Base-by-base conservation (phyloP, 2,888 invertebrate species). In the Dioctria rufipes region DNA sequence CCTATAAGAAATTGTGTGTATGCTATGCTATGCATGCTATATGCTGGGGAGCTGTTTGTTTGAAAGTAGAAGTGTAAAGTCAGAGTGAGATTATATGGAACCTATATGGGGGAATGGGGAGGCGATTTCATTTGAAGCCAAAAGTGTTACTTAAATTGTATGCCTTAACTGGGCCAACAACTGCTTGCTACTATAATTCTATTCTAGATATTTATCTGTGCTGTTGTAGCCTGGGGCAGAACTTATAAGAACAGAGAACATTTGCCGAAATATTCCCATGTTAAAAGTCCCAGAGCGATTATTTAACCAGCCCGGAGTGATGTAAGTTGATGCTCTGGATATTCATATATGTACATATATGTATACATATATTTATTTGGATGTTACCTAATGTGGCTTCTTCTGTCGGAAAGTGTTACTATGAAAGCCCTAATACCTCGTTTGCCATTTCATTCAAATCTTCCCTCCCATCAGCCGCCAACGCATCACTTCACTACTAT, bases 361-460 rank as follows among this genome's bases (percentile, higher is more conserved):
- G 2, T 25, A 25, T 60, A 5, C 4, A 61, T 61, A n/a, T n/a
- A n/a, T n/a, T n/a, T n/a, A n/a, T 13, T 25, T 2, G 25, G 11
- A 61, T 39, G 61, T 39, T 61, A n/a, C 61, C 25, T 61, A 25
- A 61, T 61, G 61, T 61, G 39, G 11, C 11, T 37, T 61, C 61
- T 61, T 4, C 61, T 8, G 25, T 8, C 11, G 54, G 25, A 25
- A 25, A 25, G 25, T 25, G 25, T 25, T 25, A 25, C 25, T 25
- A 25, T 25, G 25, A 25, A 25, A 25, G 25, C 25, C 25, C 25
- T 25, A 25, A 25, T 25, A 25, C 25, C 25, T 11, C 60, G 60
- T 11, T 9, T 11, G 11, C 58, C 58, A 58, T 58, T 58, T 25
- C 25, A 25, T 25, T 13, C 11, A 5, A 6, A 5, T 58, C 58